Evolutionary conservation across 1,140 invertebrate species (phyloP), one percentile per base, ranked within the genome.

Genomic region (Anastrepha ludens): DNA sequence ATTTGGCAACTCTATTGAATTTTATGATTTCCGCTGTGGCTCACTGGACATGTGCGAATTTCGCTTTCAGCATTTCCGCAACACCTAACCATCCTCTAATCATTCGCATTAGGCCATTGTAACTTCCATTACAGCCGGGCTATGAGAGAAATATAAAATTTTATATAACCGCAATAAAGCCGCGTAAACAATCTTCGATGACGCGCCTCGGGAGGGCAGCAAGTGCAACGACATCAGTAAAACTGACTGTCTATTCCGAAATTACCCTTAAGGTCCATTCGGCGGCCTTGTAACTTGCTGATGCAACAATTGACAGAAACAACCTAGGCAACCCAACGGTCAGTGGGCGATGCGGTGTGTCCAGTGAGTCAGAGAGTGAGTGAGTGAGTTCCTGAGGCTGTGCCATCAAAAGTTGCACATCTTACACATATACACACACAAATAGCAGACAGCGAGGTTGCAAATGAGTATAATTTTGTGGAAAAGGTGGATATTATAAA

Each of bases 31-130:
- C 1, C 29, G 1, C 29, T 29, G 29, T 29, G 29, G 1, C 29
- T 29, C 29, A 29, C 29, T 29, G 29, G 65, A 15, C 39, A 70
- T 70, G 65, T 11, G 39, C 65, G 11, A 70, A 70, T 70, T 70
- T 70, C 65, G 65, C 65, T 70, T 70, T 41, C 65, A 70, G 65
- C 39, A 70, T 70, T 70, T 70, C 65, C 20, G 39, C 39, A 70
- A 15, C 29, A 70, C 41, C 65, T 70, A 70, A 67, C 39, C 65
- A 29, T 67, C 39, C 65, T 41, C 65, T 67, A 67, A 70, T 70
- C 9, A 70, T 29, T 9, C 11, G 39, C 39, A 29, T 70, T 39
- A 70, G 39, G 11, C 65, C 1, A 9, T 1, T 11, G 9, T 11
- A 70, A 1, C 65, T 41, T 7, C 6, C 65, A 70, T 70, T 41